Conservation (phyloP, 2,113 vertebrate genomes). For the Heteronetta atricapilla region DNA sequence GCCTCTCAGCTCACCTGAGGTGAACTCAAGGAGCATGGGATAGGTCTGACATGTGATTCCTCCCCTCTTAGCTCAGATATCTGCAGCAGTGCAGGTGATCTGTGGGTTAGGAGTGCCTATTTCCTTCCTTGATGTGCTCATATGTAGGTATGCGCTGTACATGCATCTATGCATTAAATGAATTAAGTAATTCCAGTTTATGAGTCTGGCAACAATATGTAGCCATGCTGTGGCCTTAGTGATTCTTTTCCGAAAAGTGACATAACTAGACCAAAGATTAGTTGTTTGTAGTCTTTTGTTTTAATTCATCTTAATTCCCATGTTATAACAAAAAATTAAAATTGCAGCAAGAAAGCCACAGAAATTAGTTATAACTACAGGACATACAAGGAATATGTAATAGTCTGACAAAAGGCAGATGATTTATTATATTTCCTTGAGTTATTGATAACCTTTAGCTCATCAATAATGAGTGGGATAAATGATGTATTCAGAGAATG, state of each 20-base stretch:
- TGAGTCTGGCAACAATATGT: background rate
- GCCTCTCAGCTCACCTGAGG: fast-evolving
- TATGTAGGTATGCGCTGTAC: background rate
- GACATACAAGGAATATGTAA: background rate
- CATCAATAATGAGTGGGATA: constrained; percentile 57
- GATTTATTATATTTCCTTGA: constrained; percentile 25
- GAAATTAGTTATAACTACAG: background rate
- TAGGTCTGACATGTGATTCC: background rate
- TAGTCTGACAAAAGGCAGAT: constrained; percentile 4
- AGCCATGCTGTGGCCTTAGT: background rate
- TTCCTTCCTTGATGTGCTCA: background rate
- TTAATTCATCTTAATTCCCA: background rate
- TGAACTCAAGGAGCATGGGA: background rate
- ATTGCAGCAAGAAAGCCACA: background rate
- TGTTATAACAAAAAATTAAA: background rate
- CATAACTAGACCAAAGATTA: background rate
- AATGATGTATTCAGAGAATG: constrained; percentile 10
- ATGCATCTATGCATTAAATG: background rate
- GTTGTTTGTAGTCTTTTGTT: background rate
- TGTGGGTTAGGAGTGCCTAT: background rate
- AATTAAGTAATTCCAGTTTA: background rate
- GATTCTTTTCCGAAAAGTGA: background rate
- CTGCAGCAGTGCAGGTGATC: background rate
- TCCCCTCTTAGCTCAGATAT: background rate
- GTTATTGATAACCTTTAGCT: constrained; percentile 61